These are phyloP conservation scores for Orthonyx spaldingii DNA, from an alignment of 2,113 vertebrate genomes.

Conservation along the genomic window DNA sequence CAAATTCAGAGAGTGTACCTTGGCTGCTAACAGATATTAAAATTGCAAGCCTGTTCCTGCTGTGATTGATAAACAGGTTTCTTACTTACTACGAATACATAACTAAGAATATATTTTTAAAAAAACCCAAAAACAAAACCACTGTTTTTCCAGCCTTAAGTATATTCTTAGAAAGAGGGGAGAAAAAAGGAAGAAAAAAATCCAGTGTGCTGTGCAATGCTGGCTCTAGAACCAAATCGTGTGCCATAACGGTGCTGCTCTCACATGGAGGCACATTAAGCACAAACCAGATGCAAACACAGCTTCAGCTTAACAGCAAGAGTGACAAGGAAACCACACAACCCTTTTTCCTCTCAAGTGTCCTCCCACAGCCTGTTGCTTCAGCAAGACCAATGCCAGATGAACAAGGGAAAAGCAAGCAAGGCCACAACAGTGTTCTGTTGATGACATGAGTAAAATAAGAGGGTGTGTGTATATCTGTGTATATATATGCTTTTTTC, in stretches of 20 bases:
- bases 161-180: neutral
- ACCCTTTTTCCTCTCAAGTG: neutral
- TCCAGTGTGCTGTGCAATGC: accelerated
- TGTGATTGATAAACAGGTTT: neutral
- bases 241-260: neutral
- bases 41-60: neutral
- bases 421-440: neutral
- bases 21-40: neutral
- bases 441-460: neutral
- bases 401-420: neutral
- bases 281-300: neutral
- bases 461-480: neutral
- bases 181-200: neutral
- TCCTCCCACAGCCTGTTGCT: neutral
- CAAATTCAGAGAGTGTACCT: neutral
- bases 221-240: neutral
- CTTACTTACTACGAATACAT: neutral
- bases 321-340: neutral
- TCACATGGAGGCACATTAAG: neutral
- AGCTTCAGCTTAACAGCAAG: neutral
- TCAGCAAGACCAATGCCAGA: neutral
- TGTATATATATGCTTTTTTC: neutral
- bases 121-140: neutral
- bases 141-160: neutral
- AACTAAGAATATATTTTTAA: neutral